phyloP scores from a whole-genome alignment of 2,888 invertebrate species.

The Caenorhabditis sinica region DNA sequence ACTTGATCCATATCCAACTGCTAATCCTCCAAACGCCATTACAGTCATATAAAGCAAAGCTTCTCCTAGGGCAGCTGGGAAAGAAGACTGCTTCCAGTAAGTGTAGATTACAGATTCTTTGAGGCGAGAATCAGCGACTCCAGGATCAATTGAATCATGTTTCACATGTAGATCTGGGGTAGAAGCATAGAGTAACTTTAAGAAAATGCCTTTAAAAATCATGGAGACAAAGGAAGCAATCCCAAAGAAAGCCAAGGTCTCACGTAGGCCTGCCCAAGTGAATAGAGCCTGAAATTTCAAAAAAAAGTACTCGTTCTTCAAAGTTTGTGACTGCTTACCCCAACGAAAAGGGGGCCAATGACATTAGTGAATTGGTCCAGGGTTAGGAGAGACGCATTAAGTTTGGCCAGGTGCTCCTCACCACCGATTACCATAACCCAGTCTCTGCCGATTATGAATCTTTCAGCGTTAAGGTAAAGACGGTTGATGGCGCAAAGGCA shows the following conservation, averaged over 20 bases:
- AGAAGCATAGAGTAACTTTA: slow-evolving; percentile 52
- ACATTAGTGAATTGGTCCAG: slow-evolving; percentile 79
- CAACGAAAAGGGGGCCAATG: slow-evolving; percentile 77
- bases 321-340: too few relatives aligned
- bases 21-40: slow-evolving; percentile 80
- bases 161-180: slow-evolving; percentile 63
- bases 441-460: slow-evolving; percentile 77
- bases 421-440: slow-evolving; percentile 79
- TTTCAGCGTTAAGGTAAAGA: slow-evolving; percentile 74
- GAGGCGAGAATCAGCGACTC: slow-evolving; percentile 24
- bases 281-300: slow-evolving; percentile 69
- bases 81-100: slow-evolving; percentile 72
- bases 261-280: slow-evolving; percentile 53
- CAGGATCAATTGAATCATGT: slow-evolving; percentile 40
- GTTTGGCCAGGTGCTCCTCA: slow-evolving; percentile 66
- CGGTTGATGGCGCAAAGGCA: slow-evolving; percentile 71
- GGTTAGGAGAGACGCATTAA: slow-evolving; percentile 77
- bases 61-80: slow-evolving; percentile 79
- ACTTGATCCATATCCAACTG: slow-evolving; percentile 78
- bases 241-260: slow-evolving; percentile 66
- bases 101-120: slow-evolving; percentile 54
- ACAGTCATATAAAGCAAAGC: slow-evolving; percentile 81
- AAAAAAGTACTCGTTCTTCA: too few relatives aligned
- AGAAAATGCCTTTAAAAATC: slow-evolving; percentile 65
- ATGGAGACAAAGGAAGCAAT: slow-evolving; percentile 66